Base-by-base conservation (phyloP, 2,113 vertebrate genomes). In the Microcebus murinus region DNA sequence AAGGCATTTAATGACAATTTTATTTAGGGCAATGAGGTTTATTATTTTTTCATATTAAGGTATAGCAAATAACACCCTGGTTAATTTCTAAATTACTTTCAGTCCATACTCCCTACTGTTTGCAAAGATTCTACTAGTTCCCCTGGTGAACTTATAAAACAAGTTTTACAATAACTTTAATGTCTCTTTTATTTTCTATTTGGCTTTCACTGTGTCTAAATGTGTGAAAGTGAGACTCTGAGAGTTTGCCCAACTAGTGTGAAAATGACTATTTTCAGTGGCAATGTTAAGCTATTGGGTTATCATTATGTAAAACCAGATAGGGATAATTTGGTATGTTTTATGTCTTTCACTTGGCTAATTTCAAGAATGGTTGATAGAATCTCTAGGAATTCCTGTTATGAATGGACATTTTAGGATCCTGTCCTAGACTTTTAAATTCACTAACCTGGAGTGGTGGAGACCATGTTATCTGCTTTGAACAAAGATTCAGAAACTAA, bases 81-180 rank as follows among this genome's bases (percentile, higher is more conserved):
- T 74, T 94, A 55, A 67, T 90, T 86, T 92, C 34, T 82, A 67
- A 34, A 83, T 67, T 77, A 14, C 23, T 59, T 45, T 92, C 13
- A 68, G 31, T 85, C 63, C 87, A 42, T 13, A n/a, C 31, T 80
- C 86, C 42, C 27, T 61, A 39, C 10, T 90, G 2, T 83, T 94
- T 97, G n/a, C 36, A 79, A 70, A 85, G 91, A 92, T 84, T 88
- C 59, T 95, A 59, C 71, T 63, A 86, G 39, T 55, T 73, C 71
- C 29, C 57, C 31, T 50, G 17, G 80, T 80, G n/a, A 90, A 48
- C 6, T 92, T 80, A 55, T 57, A 52, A 91, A 87, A 77, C 7
- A 74, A 68, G 7, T 80, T 93, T 91, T 57, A 76, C 3, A 63
- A 9, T 61, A 63, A 45, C 8, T 87, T 70, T 95, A 25, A 79